Evolutionary conservation across 2,888 invertebrate genomes (phyloP), one percentile per base, ranked within the genome.

Genomic region (Sphecodes monilicornis): DNA sequence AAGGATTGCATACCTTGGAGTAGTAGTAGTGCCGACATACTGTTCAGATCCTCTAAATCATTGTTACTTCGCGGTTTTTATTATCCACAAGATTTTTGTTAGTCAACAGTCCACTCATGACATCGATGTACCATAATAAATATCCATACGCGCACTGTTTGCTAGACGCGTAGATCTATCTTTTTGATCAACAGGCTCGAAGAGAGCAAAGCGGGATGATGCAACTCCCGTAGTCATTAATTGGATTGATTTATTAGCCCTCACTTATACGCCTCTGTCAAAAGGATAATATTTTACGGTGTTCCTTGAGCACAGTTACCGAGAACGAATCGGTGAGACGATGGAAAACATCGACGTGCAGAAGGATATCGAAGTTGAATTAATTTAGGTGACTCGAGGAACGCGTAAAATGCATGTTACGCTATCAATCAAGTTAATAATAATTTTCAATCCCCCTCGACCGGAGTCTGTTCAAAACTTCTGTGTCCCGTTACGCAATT

Each of bases 251-350:
- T 84, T 75, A 84, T 87, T 79, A 69, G 57, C 71, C 29, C 32
- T 72, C 74, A 46, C 16, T 36, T 26, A 32, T 69, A 70, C 39
- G 69, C 22, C 29, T 36, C 46, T 71, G 74, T 60, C 76, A 73
- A 69, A 80, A 64, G 72, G 60, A 76, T 70, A 81, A 81, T 81
- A 84, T 81, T 81, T 81, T 46, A 74, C 76, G 29, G n/a, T 26
- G 57, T 77, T 74, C 50, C 54, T 68, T 16, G 68, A 43, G 57
- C 43, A 29, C n/a, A 54, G 60, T 68, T 29, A 50, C 50, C 70
- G 57, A 36, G 66, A 60, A 39, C 11, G 54, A 73, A 46, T n/a
- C 69, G 13, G 13, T 1, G 26, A 26, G 43, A 70, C 29, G 70
- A 71, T 46, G 70, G 29, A 29, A 32, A 46, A 70, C 46, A 71